Conservation (phyloP, 2,113 vertebrate genomes). For the Campylomormyrus tamandua region DNA sequence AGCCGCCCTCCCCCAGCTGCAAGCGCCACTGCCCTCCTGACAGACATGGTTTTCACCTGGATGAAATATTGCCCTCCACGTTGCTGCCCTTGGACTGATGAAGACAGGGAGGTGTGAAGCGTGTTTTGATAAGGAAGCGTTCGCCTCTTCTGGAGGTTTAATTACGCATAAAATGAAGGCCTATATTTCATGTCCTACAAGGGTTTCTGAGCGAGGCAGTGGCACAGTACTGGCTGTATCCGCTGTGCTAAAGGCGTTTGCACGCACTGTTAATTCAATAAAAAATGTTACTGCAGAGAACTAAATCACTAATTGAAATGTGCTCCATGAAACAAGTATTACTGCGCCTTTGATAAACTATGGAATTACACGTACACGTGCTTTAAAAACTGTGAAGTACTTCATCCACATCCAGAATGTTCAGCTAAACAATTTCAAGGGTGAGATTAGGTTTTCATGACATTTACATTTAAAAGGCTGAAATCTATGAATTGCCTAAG, state of each 20-base stretch:
- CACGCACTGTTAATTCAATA: neutral
- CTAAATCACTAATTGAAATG: conserved; percentile 4
- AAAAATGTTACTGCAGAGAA: neutral
- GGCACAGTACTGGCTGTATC: neutral
- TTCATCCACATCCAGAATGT: neutral
- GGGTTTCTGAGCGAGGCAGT: neutral
- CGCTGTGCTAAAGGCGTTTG: neutral
- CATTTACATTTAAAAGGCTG: neutral
- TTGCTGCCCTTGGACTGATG: neutral
- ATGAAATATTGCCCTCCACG: conserved; percentile 11
- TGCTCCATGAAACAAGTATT: neutral
- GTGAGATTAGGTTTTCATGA: neutral
- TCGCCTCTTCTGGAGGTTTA: neutral
- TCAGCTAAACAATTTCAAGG: neutral
- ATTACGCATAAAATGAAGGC: conserved; percentile 4
- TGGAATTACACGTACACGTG: neutral
- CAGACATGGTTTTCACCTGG: neutral
- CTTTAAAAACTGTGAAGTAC: neutral
- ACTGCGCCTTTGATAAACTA: neutral
- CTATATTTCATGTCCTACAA: neutral
- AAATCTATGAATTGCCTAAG: neutral
- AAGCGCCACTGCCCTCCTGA: neutral
- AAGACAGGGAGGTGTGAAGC: neutral
- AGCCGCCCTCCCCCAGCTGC: neutral
- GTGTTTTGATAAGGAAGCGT: neutral